Evolutionary conservation across 2,113 vertebrate species (phyloP).

Genomic region (Misgurnus mizolepis): DNA sequence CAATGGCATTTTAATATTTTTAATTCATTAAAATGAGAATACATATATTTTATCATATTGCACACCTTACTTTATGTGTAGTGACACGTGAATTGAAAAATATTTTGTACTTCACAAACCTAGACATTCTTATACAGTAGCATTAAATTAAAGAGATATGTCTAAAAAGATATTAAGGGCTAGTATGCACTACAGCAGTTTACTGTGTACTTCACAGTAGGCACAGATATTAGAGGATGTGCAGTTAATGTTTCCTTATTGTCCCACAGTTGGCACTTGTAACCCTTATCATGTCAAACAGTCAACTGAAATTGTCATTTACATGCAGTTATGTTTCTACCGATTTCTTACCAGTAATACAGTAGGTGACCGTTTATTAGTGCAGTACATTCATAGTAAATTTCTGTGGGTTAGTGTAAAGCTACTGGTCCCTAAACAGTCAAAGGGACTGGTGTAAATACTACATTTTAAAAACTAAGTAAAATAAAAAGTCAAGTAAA

Average conservation of each 20-base stretch:
- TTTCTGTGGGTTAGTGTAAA: neutral
- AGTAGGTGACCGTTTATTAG: neutral
- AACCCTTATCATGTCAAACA: neutral
- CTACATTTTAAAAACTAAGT: too few species aligned
- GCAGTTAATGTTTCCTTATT: neutral
- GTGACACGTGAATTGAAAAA: neutral
- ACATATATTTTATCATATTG: neutral
- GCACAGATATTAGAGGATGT: neutral
- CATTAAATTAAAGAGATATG: neutral
- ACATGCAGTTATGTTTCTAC: neutral
- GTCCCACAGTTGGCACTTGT: neutral
- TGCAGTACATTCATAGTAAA: slow-evolving; percentile 1
- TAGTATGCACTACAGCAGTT: neutral
- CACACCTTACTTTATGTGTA: neutral
- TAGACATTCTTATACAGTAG: neutral
- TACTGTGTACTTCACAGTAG: neutral
- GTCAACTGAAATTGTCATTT: neutral
- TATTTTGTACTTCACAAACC: neutral
- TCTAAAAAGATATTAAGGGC: too few species aligned
- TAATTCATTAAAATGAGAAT: neutral
- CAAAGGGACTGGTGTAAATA: too few species aligned
- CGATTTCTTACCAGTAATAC: neutral
- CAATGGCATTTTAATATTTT: neutral
- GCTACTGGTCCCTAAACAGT: neutral
- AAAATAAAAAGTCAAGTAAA: too few species aligned